Evolutionary conservation across 2,797 vertebrate genomes (phyloP).

Genomic region (Thripadectes ignobilis): DNA sequence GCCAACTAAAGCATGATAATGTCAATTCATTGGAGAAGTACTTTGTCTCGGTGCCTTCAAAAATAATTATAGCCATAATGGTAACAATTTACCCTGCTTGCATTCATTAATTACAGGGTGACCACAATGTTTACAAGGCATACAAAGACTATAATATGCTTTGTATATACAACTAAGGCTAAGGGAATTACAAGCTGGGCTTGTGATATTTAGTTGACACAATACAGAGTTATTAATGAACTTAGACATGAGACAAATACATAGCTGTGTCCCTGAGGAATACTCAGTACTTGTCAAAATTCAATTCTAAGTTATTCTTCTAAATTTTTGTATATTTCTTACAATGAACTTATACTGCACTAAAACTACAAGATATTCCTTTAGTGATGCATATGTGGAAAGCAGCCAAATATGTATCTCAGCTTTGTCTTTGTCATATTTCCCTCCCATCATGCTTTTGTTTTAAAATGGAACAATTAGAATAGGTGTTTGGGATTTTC

Average conservation of each 20-base stretch:
- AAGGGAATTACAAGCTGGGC: background rate
- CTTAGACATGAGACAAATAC: background rate
- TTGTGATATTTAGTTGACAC: background rate
- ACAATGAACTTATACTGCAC: background rate
- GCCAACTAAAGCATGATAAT: constrained; percentile 5
- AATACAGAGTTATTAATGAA: background rate
- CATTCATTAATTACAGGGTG: background rate
- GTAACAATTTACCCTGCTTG: background rate
- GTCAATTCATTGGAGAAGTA: background rate
- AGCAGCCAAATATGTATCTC: background rate
- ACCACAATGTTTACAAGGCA: background rate
- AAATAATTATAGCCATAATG: constrained; percentile 22
- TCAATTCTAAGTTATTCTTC: background rate
- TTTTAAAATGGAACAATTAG: background rate
- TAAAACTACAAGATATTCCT: background rate
- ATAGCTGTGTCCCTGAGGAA: background rate
- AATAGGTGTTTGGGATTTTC: background rate
- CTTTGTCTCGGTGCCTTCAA: background rate
- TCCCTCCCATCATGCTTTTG: background rate
- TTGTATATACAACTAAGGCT: background rate
- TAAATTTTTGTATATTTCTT: background rate
- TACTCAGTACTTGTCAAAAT: background rate
- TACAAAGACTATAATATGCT: background rate
- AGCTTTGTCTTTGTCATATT: background rate
- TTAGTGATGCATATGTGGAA: background rate